These are phyloP conservation scores for Eueremaeus valkanovi DNA, from an alignment of 2,888 invertebrate genomes.

Conservation along the genomic window DNA sequence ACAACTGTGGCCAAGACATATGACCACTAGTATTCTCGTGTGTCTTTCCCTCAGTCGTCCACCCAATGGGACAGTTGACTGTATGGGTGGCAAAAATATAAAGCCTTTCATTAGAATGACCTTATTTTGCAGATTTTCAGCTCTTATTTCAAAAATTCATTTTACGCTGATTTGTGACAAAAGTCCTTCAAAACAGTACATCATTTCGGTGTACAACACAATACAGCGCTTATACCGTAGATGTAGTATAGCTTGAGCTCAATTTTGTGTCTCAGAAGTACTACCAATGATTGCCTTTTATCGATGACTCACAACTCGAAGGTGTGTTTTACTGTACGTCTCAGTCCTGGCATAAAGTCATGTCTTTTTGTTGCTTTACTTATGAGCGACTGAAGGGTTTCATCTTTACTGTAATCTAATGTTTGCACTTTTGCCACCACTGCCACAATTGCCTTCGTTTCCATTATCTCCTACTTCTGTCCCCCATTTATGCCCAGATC, in stretches of 20 bases:
- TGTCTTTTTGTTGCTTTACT: slow-evolving; percentile 11
- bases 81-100: slow-evolving; percentile 19
- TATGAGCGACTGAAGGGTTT: neutral
- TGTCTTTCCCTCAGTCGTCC: neutral
- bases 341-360: neutral
- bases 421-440: too few species aligned
- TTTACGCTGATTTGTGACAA: neutral
- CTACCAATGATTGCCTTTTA: slow-evolving; percentile 8
- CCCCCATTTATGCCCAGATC: neutral
- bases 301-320: slow-evolving; percentile 20
- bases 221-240: too few species aligned
- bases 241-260: neutral
- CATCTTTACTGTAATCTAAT: neutral
- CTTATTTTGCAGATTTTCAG: slow-evolving; percentile 9
- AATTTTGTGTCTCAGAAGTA: neutral
- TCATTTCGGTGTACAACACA: slow-evolving; percentile 18
- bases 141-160: neutral
- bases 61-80: neutral
- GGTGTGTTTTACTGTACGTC: slow-evolving; percentile 4
- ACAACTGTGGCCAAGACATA: neutral
- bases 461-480: neutral
- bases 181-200: neutral
- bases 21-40: neutral
- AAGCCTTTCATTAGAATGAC: slow-evolving; percentile 19
- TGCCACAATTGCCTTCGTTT: neutral